Evolutionary conservation across 2,888 invertebrate genomes (phyloP), one percentile per base, ranked within the genome.

Genomic region (Taenaris catops): DNA sequence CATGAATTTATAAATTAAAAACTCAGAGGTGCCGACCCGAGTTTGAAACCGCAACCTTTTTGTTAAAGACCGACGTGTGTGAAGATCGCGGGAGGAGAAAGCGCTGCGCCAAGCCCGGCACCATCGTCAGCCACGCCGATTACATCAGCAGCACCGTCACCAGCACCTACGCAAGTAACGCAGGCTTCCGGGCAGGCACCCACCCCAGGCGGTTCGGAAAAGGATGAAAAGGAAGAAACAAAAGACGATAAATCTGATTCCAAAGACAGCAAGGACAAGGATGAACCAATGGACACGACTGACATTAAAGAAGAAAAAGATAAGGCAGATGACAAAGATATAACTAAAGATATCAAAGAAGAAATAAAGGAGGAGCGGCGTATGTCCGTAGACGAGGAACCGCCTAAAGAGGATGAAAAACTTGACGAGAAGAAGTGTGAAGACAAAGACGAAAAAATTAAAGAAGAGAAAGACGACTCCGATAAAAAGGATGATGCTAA

Each of bases 81-180:
- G n/a, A n/a, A n/a, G n/a, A n/a, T n/a, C n/a, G n/a, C 69, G 46
- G 69, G 65, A 5, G 56, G 55, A 3, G 78, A 81, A 8, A 93
- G 93, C 60, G 91, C 92, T 0, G 92, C 93, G 0, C 90, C 94
- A 0, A 93, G 92, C 59, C 94, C 94, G 0, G 91, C 93, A 0
- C 92, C 93, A 0, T 89, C 89, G 0, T 78, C 86, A 1, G 87
- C 89, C 1, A 81, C 88, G 0, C 86, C 88, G 0, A 71, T 81
- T 6, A 78, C 84, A 0, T 78, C 80, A 1, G 81, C 79, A 6
- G 80, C 84, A 0, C 74, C 83, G 0, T 68, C 76, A 0, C 75
- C 81, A 1, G 76, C 83, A 0, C 83, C 80, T 3, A 63, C 78
- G 2, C 70, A 53, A 17, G 45, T 57, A 6, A 48, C 73, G 0